Conservation (phyloP, 2,888 invertebrate species). For the Oxycera nigricornis region DNA sequence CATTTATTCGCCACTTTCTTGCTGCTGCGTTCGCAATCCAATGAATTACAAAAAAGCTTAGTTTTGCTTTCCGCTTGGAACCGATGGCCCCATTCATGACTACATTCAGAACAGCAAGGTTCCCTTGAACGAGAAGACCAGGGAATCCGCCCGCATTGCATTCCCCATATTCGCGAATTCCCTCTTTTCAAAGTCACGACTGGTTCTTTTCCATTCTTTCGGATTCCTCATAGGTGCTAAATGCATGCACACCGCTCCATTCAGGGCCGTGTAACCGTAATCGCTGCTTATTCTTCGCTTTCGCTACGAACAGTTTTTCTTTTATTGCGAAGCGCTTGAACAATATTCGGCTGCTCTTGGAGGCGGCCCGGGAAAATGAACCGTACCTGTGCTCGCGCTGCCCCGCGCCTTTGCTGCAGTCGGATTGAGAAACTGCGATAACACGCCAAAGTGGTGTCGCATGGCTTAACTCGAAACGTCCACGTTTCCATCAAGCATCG, state of each 20-base stretch:
- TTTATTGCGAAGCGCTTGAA: neutral
- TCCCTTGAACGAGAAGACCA: too few species aligned
- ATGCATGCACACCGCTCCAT: constrained; percentile 42
- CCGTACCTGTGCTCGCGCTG: neutral
- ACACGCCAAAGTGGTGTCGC: neutral
- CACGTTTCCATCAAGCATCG: neutral
- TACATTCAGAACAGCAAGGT: neutral
- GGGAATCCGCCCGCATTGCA: too few species aligned
- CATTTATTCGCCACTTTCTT: too few species aligned
- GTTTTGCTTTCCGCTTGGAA: too few species aligned
- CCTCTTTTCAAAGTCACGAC: neutral
- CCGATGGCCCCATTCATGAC: too few species aligned
- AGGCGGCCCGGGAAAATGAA: neutral
- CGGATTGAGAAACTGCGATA: constrained; percentile 5
- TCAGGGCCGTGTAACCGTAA: constrained; percentile 38
- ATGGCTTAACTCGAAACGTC: constrained; percentile 3
- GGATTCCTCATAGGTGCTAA: neutral
- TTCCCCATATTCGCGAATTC: too few species aligned
- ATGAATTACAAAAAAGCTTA: too few species aligned
- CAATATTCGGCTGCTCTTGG: neutral
- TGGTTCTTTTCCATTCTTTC: neutral
- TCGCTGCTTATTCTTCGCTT: constrained; percentile 40
- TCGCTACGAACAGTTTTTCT: constrained; percentile 38
- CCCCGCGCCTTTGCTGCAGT: neutral
- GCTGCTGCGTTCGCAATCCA: too few species aligned